Evolutionary conservation across 2,797 vertebrate genomes (phyloP), one percentile per base, ranked within the genome.

Genomic region (Melopsittacus undulatus): DNA sequence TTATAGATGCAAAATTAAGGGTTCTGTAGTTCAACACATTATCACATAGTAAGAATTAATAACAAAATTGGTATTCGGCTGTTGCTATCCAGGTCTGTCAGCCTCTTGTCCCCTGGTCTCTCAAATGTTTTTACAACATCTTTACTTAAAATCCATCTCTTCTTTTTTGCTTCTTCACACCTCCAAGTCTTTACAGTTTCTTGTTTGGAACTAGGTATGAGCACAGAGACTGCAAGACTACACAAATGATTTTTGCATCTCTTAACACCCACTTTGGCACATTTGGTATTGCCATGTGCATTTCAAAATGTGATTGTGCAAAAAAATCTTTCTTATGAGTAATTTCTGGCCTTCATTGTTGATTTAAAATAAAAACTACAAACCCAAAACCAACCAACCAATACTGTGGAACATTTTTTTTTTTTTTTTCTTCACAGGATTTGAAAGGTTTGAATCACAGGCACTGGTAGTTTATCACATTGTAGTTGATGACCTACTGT

Each of bases 401-500:
- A 0, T 4, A 11, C 3, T 4, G 3, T 45, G 18, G 34, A 34
- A 67, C 3, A 5, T 5, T 18, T 10, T 34, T 57, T 22, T 45
- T 20, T 22, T 46, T 46, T 36, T 59, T 36, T 36, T 23, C 34
- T 36, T 3, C 15, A 24, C 1, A 1, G 49, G 20, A 34, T 14
- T 85, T 46, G 11, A 13, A 46, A 73, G 48, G 18, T 24, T 64
- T 57, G 13, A 49, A 26, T 68, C 78, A 7, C 20, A 68, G 76
- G 7, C 4, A 1, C 5, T 45, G 16, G 8, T 51, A 43, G 38
- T 62, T 85, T 13, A 32, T 61, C 11, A 14, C 19, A 1, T 6
- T 38, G 36, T 36, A 38, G 45, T 24, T 9, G 3, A 34, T 57
- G 34, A 4, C 26, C 32, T 38, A 1, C 22, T 54, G 29, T 34